Evolutionary conservation across 2,113 vertebrate species (phyloP), one percentile per base, ranked within the genome.

Genomic region (Saccopteryx bilineata): DNA sequence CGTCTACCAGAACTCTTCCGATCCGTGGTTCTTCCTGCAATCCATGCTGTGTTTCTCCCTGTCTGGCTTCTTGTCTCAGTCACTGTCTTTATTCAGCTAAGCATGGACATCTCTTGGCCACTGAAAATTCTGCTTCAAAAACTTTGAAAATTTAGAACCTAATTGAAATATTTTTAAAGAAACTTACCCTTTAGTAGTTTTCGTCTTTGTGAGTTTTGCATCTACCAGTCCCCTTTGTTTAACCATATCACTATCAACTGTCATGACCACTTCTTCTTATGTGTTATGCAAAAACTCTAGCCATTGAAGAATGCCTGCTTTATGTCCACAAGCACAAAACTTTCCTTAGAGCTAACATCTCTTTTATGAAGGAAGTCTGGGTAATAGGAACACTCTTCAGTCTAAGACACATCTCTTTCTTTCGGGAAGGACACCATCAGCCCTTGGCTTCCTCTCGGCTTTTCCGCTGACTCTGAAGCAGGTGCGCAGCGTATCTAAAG

Each of bases 301-400:
- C 65, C 60, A 9, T 24, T 13, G 9, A 72, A 81, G 75, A 82
- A 74, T 54, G 48, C 50, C 11, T 63, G 68, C 56, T 91, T 54
- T 54, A 39, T 75, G 31, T 86, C 52, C 52, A 65, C 63, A 26
- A 23, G 33, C 63, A 58, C 21, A 54, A 2, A 50, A 86, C 19
- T 58, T 46, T 56, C 33, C 79, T 83, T 69, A 76, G 14, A 80
- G 91, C 82, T 79, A 93, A 7, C 52, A 58, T 12, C 31, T 39
- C 52, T 76, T 83, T 69, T 87, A 65, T 9, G 71, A 87, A 69
- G 68, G 63, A 66, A 60, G 84, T 46, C 46, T 72, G 94, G n/a
- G 90, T 12, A 61, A n/a, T 26, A 75, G 87, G 75, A 89, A 92
- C 87, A 75, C 31, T 58, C 80, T 48, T 31, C 54, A 7, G 11